These are phyloP conservation scores for Junonia oenone DNA, from an alignment of 2,888 invertebrate genomes.

Conservation along the genomic window DNA sequence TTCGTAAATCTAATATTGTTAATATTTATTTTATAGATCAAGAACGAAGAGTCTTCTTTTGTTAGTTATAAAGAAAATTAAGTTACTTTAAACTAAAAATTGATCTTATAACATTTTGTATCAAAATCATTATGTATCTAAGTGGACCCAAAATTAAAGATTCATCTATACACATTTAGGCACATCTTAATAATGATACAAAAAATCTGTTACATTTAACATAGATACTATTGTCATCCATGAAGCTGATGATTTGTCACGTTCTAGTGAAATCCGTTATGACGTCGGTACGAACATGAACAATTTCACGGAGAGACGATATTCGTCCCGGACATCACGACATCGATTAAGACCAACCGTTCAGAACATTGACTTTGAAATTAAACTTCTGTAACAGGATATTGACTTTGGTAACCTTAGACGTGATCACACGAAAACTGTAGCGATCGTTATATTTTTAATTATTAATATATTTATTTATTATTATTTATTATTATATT, in stretches of 20 bases:
- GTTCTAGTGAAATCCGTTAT: conserved; percentile 23
- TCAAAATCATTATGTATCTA: no score
- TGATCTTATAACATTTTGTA: no score
- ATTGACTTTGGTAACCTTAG: no score
- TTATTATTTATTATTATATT: no score
- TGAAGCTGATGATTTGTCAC: conserved; percentile 18
- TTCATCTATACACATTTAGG: no score
- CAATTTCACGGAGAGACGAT: conserved; percentile 29
- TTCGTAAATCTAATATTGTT: not conserved
- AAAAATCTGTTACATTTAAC: not conserved
- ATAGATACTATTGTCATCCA: not conserved
- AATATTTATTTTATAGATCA: not conserved
- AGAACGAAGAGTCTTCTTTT: not conserved
- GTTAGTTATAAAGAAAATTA: no score
- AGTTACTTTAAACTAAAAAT: no score
- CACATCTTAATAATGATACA: no score
- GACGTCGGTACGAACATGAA: conserved; percentile 21
- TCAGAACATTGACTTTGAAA: conserved; percentile 6
- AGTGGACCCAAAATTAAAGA: no score
- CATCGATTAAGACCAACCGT: conserved; percentile 11
- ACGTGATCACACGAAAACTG: no score
- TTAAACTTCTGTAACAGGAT: not conserved
- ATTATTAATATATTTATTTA: no score
- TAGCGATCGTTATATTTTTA: no score
- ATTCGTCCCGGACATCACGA: conserved; percentile 20